Evolutionary conservation across 2,797 vertebrate species (phyloP), one percentile per base, ranked within the genome.

Genomic region (Typhlichthys eigenmanni): DNA sequence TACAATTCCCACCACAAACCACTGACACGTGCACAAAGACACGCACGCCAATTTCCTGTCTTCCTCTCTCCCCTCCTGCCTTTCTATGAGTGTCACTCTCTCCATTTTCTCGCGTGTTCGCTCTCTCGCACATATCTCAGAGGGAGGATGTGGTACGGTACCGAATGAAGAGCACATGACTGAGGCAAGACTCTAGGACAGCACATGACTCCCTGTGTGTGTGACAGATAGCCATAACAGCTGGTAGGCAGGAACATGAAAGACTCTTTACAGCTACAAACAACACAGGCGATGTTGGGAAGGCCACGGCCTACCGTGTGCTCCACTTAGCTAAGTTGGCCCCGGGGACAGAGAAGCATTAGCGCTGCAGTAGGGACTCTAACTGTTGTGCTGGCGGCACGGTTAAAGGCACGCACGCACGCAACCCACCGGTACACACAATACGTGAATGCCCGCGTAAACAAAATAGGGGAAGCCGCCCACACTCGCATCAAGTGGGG

Each of bases 61-160:
- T 13, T 5, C 13, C 54, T 10, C 13, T 43, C 14, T 43, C 43
- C 11, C 73, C 70, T 53, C 71, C 56, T 71, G 67, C 32, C 51
- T 12, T 14, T 29, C 43, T 49, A 32, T 38, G 32, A 58, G 24
- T 29, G 24, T 29, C 24, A 29, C 24, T 29, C 24, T 29, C 24
- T 34, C 10, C 14, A 10, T 19, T 38, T 14, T 32, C 55, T 68
- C 53, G 9, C 49, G 4, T 16, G 24, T 10, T 47, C 24, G 58
- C 47, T 74, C 16, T 24, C 34, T 54, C 5, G 66, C 10, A 57
- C 13, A 74, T 4, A 59, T 38, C 45, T 24, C 50, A 34, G 67
- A 43, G 52, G 77, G 76, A 82, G 75, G 85, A 89, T 75, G 80
- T 85, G 76, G 85, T 73, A 60, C 43, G 38, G 71, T 61, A 69